A percentile compares a stretch with the other conserved stretches of the same genome.
phyloP scores from a whole-genome alignment of 2,113 vertebrate genomes.

The Pomatostomus ruficeps region DNA sequence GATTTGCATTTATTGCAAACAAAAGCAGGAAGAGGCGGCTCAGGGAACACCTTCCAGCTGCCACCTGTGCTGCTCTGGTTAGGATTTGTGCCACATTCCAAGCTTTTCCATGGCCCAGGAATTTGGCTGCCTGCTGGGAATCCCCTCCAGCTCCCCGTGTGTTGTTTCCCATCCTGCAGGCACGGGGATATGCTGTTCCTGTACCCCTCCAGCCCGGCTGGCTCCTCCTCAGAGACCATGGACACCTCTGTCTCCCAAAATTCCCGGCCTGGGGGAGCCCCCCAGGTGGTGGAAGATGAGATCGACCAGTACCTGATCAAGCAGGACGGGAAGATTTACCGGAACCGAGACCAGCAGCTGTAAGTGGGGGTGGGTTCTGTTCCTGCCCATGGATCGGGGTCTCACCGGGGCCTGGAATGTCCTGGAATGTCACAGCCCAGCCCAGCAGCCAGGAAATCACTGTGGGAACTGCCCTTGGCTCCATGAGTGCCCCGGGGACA shows the following conservation, averaged over 20 bases:
- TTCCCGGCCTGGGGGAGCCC: slow-evolving; percentile 71
- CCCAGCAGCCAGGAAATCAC: background rate
- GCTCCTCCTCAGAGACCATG: slow-evolving; percentile 88
- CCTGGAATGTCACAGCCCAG: background rate
- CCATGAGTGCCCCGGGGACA: accelerated
- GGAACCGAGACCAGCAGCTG: slow-evolving; percentile 91
- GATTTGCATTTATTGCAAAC: background rate
- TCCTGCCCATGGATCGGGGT: background rate
- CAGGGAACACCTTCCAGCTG: accelerated
- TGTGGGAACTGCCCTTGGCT: background rate
- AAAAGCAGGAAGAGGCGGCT: background rate
- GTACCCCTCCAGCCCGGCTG: slow-evolving; percentile 80
- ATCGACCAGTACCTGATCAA: slow-evolving; percentile 93
- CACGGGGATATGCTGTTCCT: slow-evolving; percentile 96
- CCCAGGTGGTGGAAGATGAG: slow-evolving; percentile 87
- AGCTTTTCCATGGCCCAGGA: accelerated
- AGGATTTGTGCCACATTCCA: background rate
- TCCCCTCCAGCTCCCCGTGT: background rate
- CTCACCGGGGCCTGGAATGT: background rate
- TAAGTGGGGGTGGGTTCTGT: slow-evolving; percentile 63
- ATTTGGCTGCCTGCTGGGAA: background rate
- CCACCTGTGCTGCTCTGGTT: background rate
- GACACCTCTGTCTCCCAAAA: slow-evolving; percentile 80
- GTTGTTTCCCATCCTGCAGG: slow-evolving; percentile 58
- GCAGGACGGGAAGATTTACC: slow-evolving; percentile 96